Conservation (phyloP, 2,797 vertebrate species). For the Cossypha polioptera region DNA sequence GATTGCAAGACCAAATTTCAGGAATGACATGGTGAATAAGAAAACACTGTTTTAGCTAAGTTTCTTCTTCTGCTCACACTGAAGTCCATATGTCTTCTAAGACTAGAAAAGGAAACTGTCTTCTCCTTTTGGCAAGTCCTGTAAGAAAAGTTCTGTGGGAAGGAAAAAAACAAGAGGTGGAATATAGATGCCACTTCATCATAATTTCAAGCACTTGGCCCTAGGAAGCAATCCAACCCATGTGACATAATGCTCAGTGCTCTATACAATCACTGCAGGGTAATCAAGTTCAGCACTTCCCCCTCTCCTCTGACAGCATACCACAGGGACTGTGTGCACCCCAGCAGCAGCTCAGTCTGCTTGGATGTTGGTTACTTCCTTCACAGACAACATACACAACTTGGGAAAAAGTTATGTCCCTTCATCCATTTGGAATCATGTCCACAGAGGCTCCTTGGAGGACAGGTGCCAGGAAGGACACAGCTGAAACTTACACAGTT, state of each 20-base stretch:
- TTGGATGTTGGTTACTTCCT: background rate
- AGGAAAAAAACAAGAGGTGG: background rate
- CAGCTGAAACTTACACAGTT: background rate
- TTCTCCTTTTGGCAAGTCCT: slow-evolving; percentile 11
- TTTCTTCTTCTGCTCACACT: background rate
- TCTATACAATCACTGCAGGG: background rate
- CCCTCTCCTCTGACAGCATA: background rate
- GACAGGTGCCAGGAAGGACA: background rate
- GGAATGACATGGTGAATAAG: background rate
- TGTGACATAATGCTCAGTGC: background rate
- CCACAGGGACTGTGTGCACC: background rate
- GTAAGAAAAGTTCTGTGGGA: background rate
- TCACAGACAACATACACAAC: background rate
- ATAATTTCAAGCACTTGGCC: background rate
- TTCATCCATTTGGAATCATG: background rate
- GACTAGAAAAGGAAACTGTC: background rate
- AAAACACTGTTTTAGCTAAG: background rate
- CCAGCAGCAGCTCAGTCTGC: background rate
- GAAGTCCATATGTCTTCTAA: background rate
- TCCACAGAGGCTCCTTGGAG: background rate
- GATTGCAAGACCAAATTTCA: background rate
- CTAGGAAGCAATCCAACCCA: background rate
- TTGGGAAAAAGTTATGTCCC: background rate
- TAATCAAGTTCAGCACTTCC: background rate
- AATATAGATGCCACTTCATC: slow-evolving; percentile 1